Evolutionary conservation across 64 coral and sea anemone species (phyloP), one percentile per base, ranked within the genome.

Genomic region (Cladopsammia gracilis): DNA sequence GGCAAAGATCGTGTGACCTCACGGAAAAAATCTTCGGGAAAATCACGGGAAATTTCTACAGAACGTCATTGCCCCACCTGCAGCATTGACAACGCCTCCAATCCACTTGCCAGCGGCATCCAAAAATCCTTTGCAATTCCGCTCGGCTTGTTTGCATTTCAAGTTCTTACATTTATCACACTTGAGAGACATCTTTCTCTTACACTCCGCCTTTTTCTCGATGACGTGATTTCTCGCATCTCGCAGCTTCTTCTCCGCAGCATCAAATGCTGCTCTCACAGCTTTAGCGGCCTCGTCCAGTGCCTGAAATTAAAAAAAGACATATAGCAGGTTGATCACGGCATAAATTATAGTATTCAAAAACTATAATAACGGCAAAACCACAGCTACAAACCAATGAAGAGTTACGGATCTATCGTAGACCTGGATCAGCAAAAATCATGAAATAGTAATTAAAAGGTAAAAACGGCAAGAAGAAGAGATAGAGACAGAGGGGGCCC

Each of bases 141-240:
- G 78, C 76, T 96, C 88, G 5, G 97, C 97, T 60, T 96, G 91
- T 34, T 58, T 50, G 47, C 97, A 98, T 82, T 98, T 96, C 76
- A 98, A 65, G 15, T 91, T 70, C 44, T 71, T 90, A 78, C 97
- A 98, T 7, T 82, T 86, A 51, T 98, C 97, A 62, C 97, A 98
- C 60, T 98, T 98, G 0, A 98, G 92, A 4, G 88, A 61, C 97
- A 98, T 96, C 54, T 96, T 98, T 60, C 97, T 75, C 47, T 96
- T 98, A 60, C 97, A 98, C 26, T 98, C 94, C 12, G 89, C 97
- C 76, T 96, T 91, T 50, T 96, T 90, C n/a, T 87, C 74, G 71
- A 96, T 96, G 34, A 98, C 97, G 11, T 68, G 44, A 69, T 90
- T 75, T 34, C 91, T 92, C 14, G 97, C 97, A 13, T 93, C 89